Evolutionary conservation across 2,888 invertebrate genomes (phyloP), one percentile per base, ranked within the genome.

Genomic region (Cotesia congregata): DNA sequence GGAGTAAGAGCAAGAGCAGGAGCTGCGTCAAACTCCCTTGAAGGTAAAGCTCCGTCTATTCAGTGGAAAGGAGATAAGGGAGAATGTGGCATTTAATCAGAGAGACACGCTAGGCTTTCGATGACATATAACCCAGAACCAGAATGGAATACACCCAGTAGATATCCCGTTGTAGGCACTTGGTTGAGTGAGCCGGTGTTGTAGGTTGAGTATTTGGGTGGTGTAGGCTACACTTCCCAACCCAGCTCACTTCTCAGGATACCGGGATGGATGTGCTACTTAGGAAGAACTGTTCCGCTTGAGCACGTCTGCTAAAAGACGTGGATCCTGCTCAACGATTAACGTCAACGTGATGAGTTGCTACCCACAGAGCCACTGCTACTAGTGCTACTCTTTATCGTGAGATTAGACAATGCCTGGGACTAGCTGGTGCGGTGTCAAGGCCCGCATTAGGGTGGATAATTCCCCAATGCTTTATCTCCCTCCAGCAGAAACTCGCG

Each of bases 391-490:
- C 72, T 78, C 79, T 80, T 80, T 80, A 81, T 79, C 78, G 76
- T 74, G 72, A 80, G 79, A 80, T 81, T 80, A 81, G 75, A 80
- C 79, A 80, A 79, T 80, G 77, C 74, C 15, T 64, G 40, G 9
- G 41, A 39, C 41, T 64, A 70, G 50, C 50, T 50, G 9, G 9
- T 2, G 4, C 50, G 9, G 50, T 50, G 50, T 50, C 50, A 12
- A 7, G 50, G 50, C 50, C 12, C 50, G 50, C 12, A 50, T 50
- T 50, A 50, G 50, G 50, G 59, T 62, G 40, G 72, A 38, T 70
- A 69, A 73, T 67, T 78, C 69, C 61, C 12, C 50, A 50, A 64
- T 77, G 79, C 78, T 80, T 81, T 81, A 81, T 81, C 81, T 73
- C 78, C 77, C 71, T 80, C 80, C 79, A 75, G 79, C 81, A 81